Evolutionary conservation across 2,797 vertebrate genomes (phyloP), one percentile per base, ranked within the genome.

Genomic region (Pogoniulus pusillus): DNA sequence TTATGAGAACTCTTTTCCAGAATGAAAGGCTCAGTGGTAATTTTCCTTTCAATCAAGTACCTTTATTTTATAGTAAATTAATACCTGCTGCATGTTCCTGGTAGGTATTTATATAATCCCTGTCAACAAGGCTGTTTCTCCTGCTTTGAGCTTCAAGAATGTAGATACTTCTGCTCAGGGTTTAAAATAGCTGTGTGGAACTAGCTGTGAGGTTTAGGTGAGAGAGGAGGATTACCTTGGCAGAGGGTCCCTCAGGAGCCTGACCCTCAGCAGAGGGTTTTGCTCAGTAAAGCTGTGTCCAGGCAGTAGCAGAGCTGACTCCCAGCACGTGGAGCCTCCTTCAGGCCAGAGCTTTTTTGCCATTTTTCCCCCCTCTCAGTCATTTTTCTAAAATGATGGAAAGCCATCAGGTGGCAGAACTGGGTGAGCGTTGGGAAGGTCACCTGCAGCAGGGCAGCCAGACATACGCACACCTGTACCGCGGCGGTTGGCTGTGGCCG

Each of bases 31-130:
- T 77, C 0, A 0, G n/a, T 32, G 34, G 58, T 73, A 85, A 35
- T 57, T 71, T 76, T 91, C 57, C 75, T 54, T 57, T 83, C n/a
- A 35, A 74, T 93, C 77, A 47, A 74, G 30, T 80, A 51, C 62
- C 30, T 82, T 2, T 79, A 66, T 86, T 86, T 76, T 93, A 73
- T 39, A 45, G 77, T 66, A 86, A 80, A 74, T 84, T 86, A 89
- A 51, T 62, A 71, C 58, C 47, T 84, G 64, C 63, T 59, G 34
- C 57, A 63, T 1, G 2, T 92, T 93, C 59, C 54, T 79, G 59
- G 22, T 60, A 82, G 34, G 7, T 59, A 49, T 89, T 93, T 82
- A 45, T 88, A 55, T 74, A 66, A 75, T 80, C 65, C 75, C 20
- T 65, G 3, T 82, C 83, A 87, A 75, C 41, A 90, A 26, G 45